Base-by-base conservation (phyloP, 2,797 vertebrate genomes). In the Paguma larvata region DNA sequence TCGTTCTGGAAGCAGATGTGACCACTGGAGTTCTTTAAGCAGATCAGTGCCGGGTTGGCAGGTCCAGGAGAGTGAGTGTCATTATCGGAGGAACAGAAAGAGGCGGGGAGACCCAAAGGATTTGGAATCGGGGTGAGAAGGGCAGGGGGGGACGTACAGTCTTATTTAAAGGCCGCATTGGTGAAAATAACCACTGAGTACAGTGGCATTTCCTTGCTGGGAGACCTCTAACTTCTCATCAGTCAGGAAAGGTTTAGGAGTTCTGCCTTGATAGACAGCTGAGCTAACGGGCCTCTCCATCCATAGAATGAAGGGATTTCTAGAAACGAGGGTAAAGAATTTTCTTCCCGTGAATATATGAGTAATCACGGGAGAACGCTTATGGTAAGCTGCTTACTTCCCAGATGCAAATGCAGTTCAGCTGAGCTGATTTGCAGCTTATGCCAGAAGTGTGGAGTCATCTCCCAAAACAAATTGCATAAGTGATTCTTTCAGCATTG, bases 401-500 rank as follows among this genome's bases (percentile, higher is more conserved):
- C 75, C 56, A 72, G 92, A 89, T 84, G 75, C 83, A 95, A 97
- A 94, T 56, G 15, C 21, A 14, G 0, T 91, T 90, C 48, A 44
- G 30, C 53, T n/a, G 88, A 97, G 77, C 80, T 88, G 95, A 88
- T 90, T 63, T 85, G 18, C 5, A 41, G 44, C 44, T 67, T 62
- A 44, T 67, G 56, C 75, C 68, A 83, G 75, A 77, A 46, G 9
- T 72, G 80, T n/a, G 53, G 75, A 87, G 85, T 95, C 90, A 92
- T 94, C 82, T 92, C 90, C 83, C 41, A 3, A 75, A 83, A 93
- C 78, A 94, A 96, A 85, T 63, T 83, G 48, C 56, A 53, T 38
- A 77, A 86, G 65, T 51, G 44, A 62, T 89, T 86, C 77, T 85
- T 95, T 93, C 44, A 78, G 63, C 32, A 34, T 53, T 82, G 93